These are phyloP conservation scores for Lasioglossum vierecki DNA, from an alignment of 2,888 invertebrate species.

Conservation along the genomic window DNA sequence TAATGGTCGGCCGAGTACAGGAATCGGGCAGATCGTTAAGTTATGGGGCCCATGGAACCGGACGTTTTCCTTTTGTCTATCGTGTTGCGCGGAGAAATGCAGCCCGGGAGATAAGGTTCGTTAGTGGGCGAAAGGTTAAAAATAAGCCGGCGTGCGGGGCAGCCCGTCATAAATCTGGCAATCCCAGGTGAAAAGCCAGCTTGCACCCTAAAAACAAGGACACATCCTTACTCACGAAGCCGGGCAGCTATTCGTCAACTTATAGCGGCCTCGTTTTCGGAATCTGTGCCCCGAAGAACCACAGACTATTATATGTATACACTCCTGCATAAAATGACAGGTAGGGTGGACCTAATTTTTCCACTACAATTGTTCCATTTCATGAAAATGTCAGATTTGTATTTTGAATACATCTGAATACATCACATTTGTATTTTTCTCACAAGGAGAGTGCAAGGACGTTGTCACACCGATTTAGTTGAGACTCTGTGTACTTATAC, in stretches of 20 bases:
- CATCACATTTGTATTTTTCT: too few species aligned
- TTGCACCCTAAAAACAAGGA: conserved; percentile 69
- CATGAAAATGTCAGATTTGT: too few species aligned
- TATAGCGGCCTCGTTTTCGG: background rate
- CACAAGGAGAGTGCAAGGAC: too few species aligned
- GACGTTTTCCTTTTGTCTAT: conserved; percentile 74
- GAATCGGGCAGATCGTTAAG: conserved; percentile 71
- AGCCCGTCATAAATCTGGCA: conserved; percentile 83
- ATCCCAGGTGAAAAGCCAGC: conserved; percentile 73
- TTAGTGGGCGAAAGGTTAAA: conserved; percentile 84
- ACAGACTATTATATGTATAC: background rate
- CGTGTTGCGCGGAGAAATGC: conserved; percentile 76
- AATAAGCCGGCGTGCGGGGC: conserved; percentile 74
- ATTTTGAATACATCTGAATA: too few species aligned
- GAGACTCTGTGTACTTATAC: too few species aligned
- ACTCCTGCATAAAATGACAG: background rate
- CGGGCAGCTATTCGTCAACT: conserved; percentile 16
- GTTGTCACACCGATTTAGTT: too few species aligned
- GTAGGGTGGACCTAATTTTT: too few species aligned
- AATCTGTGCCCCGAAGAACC: background rate
- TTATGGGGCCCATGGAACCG: conserved; percentile 67
- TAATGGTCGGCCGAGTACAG: conserved; percentile 65
- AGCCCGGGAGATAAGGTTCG: conserved; percentile 80
- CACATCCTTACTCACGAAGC: conserved; percentile 50
- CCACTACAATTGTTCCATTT: too few species aligned